These are phyloP conservation scores for Pollicipes pollicipes DNA, from an alignment of 1,140 invertebrate species.

Conservation along the genomic window DNA sequence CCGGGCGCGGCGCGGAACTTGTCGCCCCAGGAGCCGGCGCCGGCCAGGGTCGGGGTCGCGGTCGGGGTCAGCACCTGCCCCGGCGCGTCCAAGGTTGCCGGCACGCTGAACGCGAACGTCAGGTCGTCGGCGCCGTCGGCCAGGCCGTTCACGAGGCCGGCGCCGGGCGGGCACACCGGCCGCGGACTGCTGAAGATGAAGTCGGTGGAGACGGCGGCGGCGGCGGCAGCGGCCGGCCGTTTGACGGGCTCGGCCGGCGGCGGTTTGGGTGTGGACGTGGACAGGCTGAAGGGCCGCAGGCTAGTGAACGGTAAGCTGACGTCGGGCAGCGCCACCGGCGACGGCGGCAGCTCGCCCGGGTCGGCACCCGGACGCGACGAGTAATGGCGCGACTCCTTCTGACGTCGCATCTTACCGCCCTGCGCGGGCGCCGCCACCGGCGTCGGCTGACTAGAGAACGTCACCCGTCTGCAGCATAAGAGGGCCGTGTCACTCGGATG, in stretches of 20 bases:
- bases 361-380: not conserved
- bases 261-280: not conserved
- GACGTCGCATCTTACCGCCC: not conserved
- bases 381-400: not conserved
- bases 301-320: not conserved
- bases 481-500: no score
- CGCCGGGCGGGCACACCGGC: not conserved
- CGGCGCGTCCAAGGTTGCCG: slow-evolving; percentile 10
- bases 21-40: slow-evolving; percentile 32
- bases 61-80: slow-evolving; percentile 1
- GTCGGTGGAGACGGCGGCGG: not conserved
- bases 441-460: not conserved
- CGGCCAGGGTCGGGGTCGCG: no score
- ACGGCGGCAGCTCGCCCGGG: not conserved
- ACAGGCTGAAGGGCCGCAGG: not conserved
- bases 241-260: no score
- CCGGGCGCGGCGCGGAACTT: slow-evolving; percentile 34
- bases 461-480: not conserved
- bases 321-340: not conserved
- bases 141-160: not conserved
- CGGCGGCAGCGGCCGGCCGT: no score
- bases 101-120: slow-evolving; percentile 15
- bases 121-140: slow-evolving; percentile 5
- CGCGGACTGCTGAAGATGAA: not conserved
- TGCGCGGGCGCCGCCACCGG: no score